Evolutionary conservation across 2,797 vertebrate species (phyloP).

Genomic region (Emydoidea blandingii): DNA sequence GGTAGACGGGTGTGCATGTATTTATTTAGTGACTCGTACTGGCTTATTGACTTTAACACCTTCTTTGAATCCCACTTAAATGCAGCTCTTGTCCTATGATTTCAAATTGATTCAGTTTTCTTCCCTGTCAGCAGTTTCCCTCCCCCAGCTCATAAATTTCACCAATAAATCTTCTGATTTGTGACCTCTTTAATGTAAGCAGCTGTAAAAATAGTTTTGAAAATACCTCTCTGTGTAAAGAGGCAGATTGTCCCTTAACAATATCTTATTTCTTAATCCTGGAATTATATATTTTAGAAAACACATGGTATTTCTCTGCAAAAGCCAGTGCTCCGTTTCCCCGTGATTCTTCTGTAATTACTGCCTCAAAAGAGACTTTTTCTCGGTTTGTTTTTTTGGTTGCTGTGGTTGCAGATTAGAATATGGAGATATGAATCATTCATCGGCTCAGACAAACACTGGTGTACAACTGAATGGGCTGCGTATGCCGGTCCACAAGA

Average conservation of each 20-base stretch:
- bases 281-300: background rate
- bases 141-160: background rate
- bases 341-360: conserved; percentile 56
- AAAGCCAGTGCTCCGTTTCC: conserved; percentile 61
- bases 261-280: background rate
- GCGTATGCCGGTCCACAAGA: conserved; percentile 4
- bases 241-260: background rate
- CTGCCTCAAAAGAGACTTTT: conserved; percentile 42
- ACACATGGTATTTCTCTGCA: background rate
- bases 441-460: background rate
- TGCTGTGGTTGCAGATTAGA: background rate
- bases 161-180: conserved; percentile 34
- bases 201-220: conserved; percentile 3
- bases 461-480: background rate
- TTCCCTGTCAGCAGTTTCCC: conserved; percentile 46
- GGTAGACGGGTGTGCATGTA: conserved; percentile 17
- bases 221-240: background rate
- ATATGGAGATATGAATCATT: conserved; percentile 56
- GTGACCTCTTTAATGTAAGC: background rate
- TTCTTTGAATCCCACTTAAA: conserved; percentile 44
- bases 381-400: background rate
- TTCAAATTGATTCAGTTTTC: conserved; percentile 28
- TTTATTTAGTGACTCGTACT: conserved; percentile 23
- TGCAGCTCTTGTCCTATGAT: background rate
- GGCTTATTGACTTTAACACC: conserved; percentile 37